A percentile compares a stretch with the other conserved stretches of the same genome.
Evolutionary conservation across 2,888 invertebrate species (phyloP).

Genomic region (Parnassius glacialis): DNA sequence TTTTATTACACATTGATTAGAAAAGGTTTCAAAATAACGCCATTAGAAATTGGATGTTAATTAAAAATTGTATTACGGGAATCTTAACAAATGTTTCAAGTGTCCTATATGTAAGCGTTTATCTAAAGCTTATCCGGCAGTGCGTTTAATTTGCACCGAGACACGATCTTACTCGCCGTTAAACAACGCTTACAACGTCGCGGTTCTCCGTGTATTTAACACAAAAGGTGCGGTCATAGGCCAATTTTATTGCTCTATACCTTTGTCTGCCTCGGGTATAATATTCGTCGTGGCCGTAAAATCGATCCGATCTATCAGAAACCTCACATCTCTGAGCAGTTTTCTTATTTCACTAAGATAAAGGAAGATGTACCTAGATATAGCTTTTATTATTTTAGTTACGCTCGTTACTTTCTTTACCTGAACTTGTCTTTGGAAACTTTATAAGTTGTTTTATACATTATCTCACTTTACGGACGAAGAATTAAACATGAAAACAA

Average conservation of each 20-base stretch:
- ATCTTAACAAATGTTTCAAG: no score
- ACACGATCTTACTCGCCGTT: neutral
- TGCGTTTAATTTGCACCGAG: no score
- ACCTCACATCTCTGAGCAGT: neutral
- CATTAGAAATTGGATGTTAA: neutral
- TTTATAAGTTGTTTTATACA: no score
- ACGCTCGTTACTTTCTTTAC: no score
- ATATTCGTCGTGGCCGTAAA: slow-evolving; percentile 7
- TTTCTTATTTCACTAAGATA: slow-evolving; percentile 2
- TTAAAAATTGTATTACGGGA: neutral
- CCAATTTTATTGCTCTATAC: slow-evolving; percentile 15
- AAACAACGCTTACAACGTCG: neutral
- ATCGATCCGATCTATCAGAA: slow-evolving; percentile 12
- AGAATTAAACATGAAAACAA: no score
- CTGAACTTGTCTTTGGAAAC: no score
- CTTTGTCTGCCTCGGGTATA: slow-evolving; percentile 1
- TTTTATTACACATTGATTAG: neutral
- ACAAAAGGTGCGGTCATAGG: slow-evolving; percentile 12
- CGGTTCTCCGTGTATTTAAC: neutral
- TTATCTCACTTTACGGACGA: no score
- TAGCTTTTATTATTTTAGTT: neutral
- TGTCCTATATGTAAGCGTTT: no score
- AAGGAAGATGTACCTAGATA: no score
- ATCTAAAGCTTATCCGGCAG: neutral
- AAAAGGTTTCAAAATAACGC: neutral